Evolutionary conservation across 2,797 vertebrate species (phyloP).

Genomic region (Sitta carolinensis): DNA sequence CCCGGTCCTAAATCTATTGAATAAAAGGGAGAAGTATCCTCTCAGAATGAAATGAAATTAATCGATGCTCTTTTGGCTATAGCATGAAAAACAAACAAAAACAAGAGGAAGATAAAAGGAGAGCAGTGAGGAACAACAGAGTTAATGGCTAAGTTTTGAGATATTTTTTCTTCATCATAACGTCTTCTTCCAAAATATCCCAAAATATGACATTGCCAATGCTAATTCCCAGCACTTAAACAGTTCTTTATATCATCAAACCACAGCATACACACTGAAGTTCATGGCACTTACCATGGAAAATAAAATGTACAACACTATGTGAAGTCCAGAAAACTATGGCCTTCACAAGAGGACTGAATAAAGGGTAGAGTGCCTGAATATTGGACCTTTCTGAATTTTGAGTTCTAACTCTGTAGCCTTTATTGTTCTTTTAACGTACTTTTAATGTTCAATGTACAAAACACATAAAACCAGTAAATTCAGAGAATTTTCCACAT

Average conservation of each 20-base stretch:
- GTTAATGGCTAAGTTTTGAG: neutral
- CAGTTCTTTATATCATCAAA: neutral
- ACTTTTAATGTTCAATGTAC: neutral
- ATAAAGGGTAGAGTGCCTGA: neutral
- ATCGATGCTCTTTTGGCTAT: slow-evolving; percentile 33
- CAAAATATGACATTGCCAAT: neutral
- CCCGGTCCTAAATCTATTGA: neutral
- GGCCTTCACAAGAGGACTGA: neutral
- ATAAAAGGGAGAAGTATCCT: slow-evolving; percentile 26
- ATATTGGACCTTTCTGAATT: neutral
- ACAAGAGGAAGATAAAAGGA: slow-evolving; percentile 5
- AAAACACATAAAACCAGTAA: neutral
- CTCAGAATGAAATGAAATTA: slow-evolving; percentile 38
- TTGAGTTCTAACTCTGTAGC: neutral
- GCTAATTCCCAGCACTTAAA: slow-evolving; percentile 3
- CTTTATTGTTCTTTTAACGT: neutral
- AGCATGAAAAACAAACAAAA: slow-evolving; percentile 31
- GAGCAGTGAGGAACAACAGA: slow-evolving; percentile 1
- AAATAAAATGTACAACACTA: neutral
- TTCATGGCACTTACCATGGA: neutral
- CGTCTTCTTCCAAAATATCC: slow-evolving; percentile 27
- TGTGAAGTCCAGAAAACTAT: neutral
- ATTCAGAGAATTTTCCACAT: neutral
- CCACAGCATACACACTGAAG: neutral
- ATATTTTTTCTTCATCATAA: neutral